phyloP scores from a whole-genome alignment of 2,113 vertebrate species.

The Syngnathoides biaculeatus region DNA sequence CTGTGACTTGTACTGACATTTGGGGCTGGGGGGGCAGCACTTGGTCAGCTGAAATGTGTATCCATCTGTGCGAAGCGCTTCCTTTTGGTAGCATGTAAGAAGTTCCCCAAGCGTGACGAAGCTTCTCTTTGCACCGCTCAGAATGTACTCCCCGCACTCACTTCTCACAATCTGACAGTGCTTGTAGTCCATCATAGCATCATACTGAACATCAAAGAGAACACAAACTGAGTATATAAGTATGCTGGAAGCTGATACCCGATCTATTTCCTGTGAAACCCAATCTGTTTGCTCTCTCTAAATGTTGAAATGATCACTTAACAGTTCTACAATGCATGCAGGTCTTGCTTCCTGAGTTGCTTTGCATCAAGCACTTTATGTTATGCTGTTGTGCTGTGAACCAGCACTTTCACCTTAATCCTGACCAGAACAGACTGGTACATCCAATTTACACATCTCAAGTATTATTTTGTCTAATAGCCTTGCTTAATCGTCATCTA shows the following conservation, averaged over 20 bases:
- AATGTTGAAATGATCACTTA: conserved; percentile 1
- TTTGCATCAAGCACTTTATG: not conserved
- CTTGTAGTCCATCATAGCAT: conserved; percentile 82
- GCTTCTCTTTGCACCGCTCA: conserved; percentile 87
- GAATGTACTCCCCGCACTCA: conserved; percentile 82
- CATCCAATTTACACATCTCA: too few species aligned
- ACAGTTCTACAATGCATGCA: not conserved
- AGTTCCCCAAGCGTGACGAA: conserved; percentile 87
- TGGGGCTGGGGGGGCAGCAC: conserved; percentile 87
- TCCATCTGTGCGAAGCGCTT: conserved; percentile 91
- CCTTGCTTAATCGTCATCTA: too few species aligned
- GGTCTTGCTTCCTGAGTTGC: not conserved
- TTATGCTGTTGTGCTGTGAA: too few species aligned
- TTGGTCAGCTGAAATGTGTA: conserved; percentile 93
- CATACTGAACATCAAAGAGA: conserved; percentile 60
- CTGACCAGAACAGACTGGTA: too few species aligned
- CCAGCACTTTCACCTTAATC: too few species aligned
- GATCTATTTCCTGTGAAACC: not conserved
- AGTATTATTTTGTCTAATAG: too few species aligned
- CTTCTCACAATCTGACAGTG: conserved; percentile 91
- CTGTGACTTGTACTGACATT: conserved; percentile 72
- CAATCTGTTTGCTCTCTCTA: conserved; percentile 15
- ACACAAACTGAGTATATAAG: not conserved
- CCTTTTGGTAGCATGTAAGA: conserved; percentile 93
- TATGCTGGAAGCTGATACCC: not conserved